These are phyloP conservation scores for Oryzias javanicus DNA, from an alignment of 2,113 vertebrate species.

Conservation along the genomic window DNA sequence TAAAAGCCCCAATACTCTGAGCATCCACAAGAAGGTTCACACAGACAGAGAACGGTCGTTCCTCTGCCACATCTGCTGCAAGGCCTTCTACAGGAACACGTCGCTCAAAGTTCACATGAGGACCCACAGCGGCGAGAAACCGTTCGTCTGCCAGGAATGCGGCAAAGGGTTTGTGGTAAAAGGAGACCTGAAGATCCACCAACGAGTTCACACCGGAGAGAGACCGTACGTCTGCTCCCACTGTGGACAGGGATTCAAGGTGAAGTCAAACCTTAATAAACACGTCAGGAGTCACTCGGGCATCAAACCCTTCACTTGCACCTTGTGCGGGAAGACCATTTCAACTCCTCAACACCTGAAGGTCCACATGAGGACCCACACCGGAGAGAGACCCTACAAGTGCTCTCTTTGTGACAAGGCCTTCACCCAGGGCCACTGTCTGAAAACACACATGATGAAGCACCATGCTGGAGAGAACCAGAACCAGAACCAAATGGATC, in stretches of 20 bases:
- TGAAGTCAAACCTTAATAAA: constrained; percentile 21
- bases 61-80: constrained; percentile 53
- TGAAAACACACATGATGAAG: constrained; percentile 7
- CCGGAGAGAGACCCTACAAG: constrained; percentile 16
- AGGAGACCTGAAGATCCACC: constrained; percentile 10
- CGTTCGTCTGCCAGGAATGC: constrained; percentile 24
- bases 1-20: neutral
- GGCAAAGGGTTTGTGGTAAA: constrained; percentile 34
- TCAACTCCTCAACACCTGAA: constrained; percentile 3
- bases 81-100: constrained; percentile 14
- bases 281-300: constrained; percentile 30
- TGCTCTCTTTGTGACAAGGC: constrained; percentile 9
- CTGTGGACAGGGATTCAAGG: constrained; percentile 39
- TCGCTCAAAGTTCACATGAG: constrained; percentile 13
- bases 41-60: constrained; percentile 17
- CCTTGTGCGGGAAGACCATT: constrained; percentile 5
- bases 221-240: constrained; percentile 35
- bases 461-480: neutral
- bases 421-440: constrained; percentile 16
- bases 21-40: constrained; percentile 10
- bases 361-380: constrained; percentile 20
- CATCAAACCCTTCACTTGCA: constrained; percentile 1
- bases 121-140: constrained; percentile 19
- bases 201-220: constrained; percentile 10
- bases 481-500: neutral